Evolutionary conservation across 2,797 vertebrate species (phyloP), one percentile per base, ranked within the genome.

Genomic region (Semaprochilodus insignis): DNA sequence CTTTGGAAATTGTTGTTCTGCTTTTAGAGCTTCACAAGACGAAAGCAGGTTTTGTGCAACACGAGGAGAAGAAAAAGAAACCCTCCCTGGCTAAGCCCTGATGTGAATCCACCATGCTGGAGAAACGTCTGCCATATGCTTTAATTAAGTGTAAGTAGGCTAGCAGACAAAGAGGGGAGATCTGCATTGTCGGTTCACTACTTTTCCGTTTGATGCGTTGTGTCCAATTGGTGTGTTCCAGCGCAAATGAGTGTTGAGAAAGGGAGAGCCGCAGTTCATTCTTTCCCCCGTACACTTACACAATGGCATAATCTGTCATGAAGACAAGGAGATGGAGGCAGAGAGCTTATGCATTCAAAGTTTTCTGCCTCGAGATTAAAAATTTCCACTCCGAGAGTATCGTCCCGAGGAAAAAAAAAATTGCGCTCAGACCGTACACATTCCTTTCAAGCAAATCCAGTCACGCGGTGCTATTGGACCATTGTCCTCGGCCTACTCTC

Each of bases 151-250:
- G 65, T 17, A 57, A 55, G 73, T 63, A 83, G 31, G 71, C 67
- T 55, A 76, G 77, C 19, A 57, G 27, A n/a, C 55, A 74, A 48
- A 15, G 48, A 57, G 23, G 1, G 65, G 48, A 36, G 21, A 54
- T 34, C 25, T 71, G 31, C 71, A 44, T 40, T 83, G 77, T 70
- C 74, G 71, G 25, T 51, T 71, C 70, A 34, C 83, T 71, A 77
- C 65, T 78, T 77, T 81, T 67, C 27, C 69, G 65, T 80, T 85
- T 79, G 72, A 82, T 27, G 71, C 72, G 59, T 82, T 80, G 80
- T 82, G 72, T 83, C 94, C 94, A 95, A 96, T 95, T 95, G 95
- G 94, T 94, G 94, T 94, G 95, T 96, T 95, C 93, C 92, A 94
- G 92, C 90, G 71, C 93, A 95, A 95, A 96, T 95, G 95, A 95